phyloP scores from a whole-genome alignment of 2,797 vertebrate genomes.

The Rhynchotus rufescens region DNA sequence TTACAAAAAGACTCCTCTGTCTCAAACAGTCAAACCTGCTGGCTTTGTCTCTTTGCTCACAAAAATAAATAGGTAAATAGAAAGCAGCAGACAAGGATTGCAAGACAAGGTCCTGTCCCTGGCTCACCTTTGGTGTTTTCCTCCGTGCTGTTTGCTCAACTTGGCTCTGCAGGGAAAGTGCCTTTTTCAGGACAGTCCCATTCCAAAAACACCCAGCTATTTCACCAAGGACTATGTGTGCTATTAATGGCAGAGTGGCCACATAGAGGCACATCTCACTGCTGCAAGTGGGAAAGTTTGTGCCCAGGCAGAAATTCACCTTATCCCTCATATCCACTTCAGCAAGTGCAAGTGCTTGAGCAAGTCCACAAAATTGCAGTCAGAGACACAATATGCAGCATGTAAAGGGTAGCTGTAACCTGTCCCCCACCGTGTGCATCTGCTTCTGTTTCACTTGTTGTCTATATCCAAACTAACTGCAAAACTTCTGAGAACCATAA shows the following conservation, averaged over 20 bases:
- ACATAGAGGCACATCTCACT: accelerated
- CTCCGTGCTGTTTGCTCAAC: not conserved
- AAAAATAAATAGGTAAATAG: not conserved
- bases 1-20: not conserved
- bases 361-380: accelerated
- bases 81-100: not conserved
- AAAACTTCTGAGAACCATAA: not conserved
- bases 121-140: not conserved
- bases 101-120: not conserved
- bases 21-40: not conserved
- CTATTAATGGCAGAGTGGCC: not conserved
- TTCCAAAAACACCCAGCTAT: not conserved
- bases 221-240: not conserved
- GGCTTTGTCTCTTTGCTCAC: not conserved
- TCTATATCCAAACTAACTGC: not conserved
- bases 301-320: not conserved
- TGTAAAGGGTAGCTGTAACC: not conserved
- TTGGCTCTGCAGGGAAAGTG: not conserved
- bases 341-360: not conserved
- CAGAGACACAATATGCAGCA: not conserved
- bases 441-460: not conserved
- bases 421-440: accelerated
- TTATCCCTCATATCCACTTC: not conserved
- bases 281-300: not conserved
- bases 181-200: not conserved